These are phyloP conservation scores for Neuroterus valhalla DNA, from an alignment of 1,140 invertebrate genomes.

Conservation along the genomic window DNA sequence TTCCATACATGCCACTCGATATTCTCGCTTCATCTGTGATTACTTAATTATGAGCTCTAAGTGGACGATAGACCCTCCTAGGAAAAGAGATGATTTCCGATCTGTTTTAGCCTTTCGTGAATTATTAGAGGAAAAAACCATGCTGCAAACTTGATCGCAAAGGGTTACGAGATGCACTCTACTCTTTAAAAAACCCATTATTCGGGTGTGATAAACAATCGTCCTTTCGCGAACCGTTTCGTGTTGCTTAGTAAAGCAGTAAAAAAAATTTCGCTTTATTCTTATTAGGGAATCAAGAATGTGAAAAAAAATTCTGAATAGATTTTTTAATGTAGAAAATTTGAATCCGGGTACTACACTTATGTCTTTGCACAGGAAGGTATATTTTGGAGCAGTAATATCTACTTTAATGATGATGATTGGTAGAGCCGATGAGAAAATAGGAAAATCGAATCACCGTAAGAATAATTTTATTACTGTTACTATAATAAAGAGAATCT, in stretches of 20 bases:
- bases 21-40: slow-evolving; percentile 61
- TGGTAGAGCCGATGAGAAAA: too few species aligned
- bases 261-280: not conserved
- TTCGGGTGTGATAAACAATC: slow-evolving; percentile 54
- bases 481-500: too few species aligned
- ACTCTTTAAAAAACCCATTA: slow-evolving; percentile 57
- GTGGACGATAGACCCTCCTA: slow-evolving; percentile 45
- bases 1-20: slow-evolving; percentile 51
- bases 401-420: too few species aligned
- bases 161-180: slow-evolving; percentile 43
- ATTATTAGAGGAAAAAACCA: slow-evolving; percentile 24
- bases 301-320: not conserved
- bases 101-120: slow-evolving; percentile 45
- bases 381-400: too few species aligned
- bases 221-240: slow-evolving; percentile 49
- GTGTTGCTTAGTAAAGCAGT: not conserved
- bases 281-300: not conserved
- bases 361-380: too few species aligned
- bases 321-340: not conserved
- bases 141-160: slow-evolving; percentile 31
- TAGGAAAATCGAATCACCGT: too few species aligned
- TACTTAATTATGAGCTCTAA: slow-evolving; percentile 66
- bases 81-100: slow-evolving; percentile 33
- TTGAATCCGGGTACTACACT: too few species aligned
- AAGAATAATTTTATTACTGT: too few species aligned